phyloP scores from a whole-genome alignment of 2,888 invertebrate genomes.

The Zaprionus obscuricornis region DNA sequence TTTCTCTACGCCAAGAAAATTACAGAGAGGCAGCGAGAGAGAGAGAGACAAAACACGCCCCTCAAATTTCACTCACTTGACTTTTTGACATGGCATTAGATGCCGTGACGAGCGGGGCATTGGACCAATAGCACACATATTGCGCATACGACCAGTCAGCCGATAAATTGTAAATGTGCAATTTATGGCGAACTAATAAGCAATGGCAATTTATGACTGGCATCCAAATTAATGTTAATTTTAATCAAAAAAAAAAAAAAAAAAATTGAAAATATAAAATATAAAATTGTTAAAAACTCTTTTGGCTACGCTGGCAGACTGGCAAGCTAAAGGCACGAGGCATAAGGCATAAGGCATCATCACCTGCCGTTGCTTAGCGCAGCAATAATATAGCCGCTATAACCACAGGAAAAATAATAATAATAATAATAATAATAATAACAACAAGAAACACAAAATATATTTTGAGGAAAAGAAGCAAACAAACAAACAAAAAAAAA shows the following conservation, averaged over 20 bases:
- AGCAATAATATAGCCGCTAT: too few relatives aligned
- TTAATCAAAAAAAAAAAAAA: conserved; percentile 19
- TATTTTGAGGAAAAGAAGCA: neutral
- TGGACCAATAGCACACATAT: conserved; percentile 18
- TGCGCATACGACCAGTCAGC: conserved; percentile 61
- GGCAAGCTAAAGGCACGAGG: too few relatives aligned
- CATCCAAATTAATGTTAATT: conserved; percentile 53
- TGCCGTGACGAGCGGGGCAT: too few relatives aligned
- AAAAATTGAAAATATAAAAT: conserved; percentile 4
- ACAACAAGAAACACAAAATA: too few relatives aligned
- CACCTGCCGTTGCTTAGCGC: too few relatives aligned
- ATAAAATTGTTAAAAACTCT: conserved; percentile 25
- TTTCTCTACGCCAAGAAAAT: conserved; percentile 53
- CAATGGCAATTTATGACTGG: conserved; percentile 45
- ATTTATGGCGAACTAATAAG: too few relatives aligned
- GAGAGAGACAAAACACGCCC: conserved; percentile 38
- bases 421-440: too few relatives aligned
- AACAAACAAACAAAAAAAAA: neutral
- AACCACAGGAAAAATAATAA: too few relatives aligned
- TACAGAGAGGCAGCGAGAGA: conserved; percentile 41
- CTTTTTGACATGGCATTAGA: too few relatives aligned
- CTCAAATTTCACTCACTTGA: conserved; percentile 20
- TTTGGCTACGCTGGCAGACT: too few relatives aligned
- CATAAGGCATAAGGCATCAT: too few relatives aligned
- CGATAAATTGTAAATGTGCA: conserved; percentile 46